A percentile compares a stretch with the other conserved stretches of the same genome.
These are phyloP conservation scores for Geophilus truncorum DNA, from an alignment of 2,888 invertebrate genomes.

Conservation along the genomic window DNA sequence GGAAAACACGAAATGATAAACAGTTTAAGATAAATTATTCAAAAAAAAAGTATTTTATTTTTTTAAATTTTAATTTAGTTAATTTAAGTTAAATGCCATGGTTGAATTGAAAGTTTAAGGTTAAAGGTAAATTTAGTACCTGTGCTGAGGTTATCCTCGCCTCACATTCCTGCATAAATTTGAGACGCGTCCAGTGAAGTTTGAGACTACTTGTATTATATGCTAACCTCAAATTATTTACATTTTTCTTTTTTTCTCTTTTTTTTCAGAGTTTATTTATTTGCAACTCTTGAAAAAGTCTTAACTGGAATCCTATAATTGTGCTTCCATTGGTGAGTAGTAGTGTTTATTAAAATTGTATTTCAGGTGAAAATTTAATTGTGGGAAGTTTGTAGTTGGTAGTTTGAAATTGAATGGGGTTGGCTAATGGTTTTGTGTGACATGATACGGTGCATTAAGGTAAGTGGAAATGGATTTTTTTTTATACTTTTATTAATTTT, in stretches of 20 bases:
- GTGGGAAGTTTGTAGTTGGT: too few species aligned
- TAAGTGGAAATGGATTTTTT: too few species aligned
- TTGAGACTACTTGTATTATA: background rate
- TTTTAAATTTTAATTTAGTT: too few species aligned
- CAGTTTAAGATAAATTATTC: background rate
- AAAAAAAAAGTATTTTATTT: too few species aligned
- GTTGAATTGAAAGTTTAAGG: background rate
- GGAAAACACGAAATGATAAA: background rate
- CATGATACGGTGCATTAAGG: too few species aligned
- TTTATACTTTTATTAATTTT: too few species aligned
- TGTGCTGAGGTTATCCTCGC: background rate
- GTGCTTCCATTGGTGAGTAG: background rate
- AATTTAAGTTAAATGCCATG: too few species aligned
- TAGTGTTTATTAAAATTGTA: too few species aligned
- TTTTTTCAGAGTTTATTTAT: background rate
- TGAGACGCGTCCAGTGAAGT: background rate
- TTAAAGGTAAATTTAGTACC: background rate
- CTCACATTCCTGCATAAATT: constrained; percentile 2
- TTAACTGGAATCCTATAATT: background rate
- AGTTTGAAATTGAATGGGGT: too few species aligned
- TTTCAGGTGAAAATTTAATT: too few species aligned
- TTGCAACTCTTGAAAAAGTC: background rate
- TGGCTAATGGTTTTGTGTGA: too few species aligned
- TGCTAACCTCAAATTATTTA: background rate
- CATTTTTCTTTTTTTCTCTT: background rate